These are phyloP conservation scores for Punctoribates punctum DNA, from an alignment of 2,888 invertebrate species.

Conservation along the genomic window DNA sequence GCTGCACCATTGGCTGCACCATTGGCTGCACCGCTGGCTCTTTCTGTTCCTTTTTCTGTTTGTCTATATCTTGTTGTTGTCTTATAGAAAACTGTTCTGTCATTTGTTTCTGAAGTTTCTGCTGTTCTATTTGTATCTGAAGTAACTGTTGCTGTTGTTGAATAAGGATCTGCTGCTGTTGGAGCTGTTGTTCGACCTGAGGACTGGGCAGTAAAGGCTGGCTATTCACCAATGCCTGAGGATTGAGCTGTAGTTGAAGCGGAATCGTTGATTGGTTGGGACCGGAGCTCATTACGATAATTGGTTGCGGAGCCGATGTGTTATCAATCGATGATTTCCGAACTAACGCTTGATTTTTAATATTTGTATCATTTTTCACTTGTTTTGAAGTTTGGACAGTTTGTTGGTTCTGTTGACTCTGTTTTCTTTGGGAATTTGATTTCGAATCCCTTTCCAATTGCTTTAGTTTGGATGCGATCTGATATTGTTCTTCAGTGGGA, in stretches of 20 bases:
- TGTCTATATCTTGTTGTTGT: constrained; percentile 33
- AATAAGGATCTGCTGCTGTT: constrained; percentile 54
- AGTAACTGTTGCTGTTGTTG: constrained; percentile 50
- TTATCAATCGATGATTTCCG: constrained; percentile 29
- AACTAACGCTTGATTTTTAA: background rate
- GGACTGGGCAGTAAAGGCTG: constrained; percentile 23
- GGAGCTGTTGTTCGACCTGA: constrained; percentile 41
- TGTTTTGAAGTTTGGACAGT: background rate
- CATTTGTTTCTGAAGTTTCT: constrained; percentile 40
- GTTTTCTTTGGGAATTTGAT: constrained; percentile 14
- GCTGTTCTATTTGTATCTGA: constrained; percentile 46
- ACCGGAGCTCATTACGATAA: constrained; percentile 35
- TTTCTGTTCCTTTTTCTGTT: background rate
- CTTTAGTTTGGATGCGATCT: constrained; percentile 3
- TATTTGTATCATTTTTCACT: background rate
- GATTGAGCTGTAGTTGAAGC: constrained; percentile 34
- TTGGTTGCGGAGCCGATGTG: constrained; percentile 22
- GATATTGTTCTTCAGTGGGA: constrained; percentile 44
- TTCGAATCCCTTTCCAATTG: background rate
- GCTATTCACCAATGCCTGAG: constrained; percentile 22
- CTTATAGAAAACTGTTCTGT: constrained; percentile 35
- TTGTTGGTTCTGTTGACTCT: background rate
- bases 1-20: background rate
- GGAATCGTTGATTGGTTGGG: constrained; percentile 39
- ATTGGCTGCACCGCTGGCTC: background rate